Evolutionary conservation across 2,113 vertebrate genomes (phyloP).

Genomic region (Hippocampus barbouri): DNA sequence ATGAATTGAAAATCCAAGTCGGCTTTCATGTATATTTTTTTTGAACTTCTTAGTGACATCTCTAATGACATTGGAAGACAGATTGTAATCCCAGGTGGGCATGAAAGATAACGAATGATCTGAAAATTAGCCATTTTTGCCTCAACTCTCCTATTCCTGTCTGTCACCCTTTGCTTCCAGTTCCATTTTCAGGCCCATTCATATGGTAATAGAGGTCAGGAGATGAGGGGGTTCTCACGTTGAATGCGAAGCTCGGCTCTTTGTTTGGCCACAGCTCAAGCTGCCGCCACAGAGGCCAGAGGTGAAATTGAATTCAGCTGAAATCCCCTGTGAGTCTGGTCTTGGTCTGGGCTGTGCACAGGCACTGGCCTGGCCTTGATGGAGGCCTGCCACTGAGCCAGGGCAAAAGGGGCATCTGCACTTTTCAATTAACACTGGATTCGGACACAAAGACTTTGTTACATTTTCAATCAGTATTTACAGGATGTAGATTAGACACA

Average conservation of each 20-base stretch:
- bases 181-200: constrained; percentile 79
- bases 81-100: background rate
- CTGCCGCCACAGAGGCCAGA: constrained; percentile 76
- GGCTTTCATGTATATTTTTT: background rate
- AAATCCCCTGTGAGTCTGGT: constrained; percentile 73
- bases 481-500: background rate
- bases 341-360: constrained; percentile 44
- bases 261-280: constrained; percentile 80
- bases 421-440: background rate
- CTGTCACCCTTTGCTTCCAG: constrained; percentile 35
- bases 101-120: constrained; percentile 20
- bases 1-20: background rate
- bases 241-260: constrained; percentile 82
- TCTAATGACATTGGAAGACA: background rate
- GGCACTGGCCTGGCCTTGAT: constrained; percentile 6
- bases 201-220: constrained; percentile 92
- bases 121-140: constrained; percentile 28
- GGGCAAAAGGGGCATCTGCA: background rate
- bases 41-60: background rate
- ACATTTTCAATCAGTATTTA: background rate
- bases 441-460: background rate
- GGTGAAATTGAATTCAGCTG: constrained; percentile 80
- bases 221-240: constrained; percentile 93
- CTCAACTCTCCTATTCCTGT: constrained; percentile 23
- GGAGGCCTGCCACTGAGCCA: constrained; percentile 7